Percentiles rank a stretch among this genome's conserved stretches.
Conservation (phyloP, 1,140 invertebrate species). For the Manduca sexta region DNA sequence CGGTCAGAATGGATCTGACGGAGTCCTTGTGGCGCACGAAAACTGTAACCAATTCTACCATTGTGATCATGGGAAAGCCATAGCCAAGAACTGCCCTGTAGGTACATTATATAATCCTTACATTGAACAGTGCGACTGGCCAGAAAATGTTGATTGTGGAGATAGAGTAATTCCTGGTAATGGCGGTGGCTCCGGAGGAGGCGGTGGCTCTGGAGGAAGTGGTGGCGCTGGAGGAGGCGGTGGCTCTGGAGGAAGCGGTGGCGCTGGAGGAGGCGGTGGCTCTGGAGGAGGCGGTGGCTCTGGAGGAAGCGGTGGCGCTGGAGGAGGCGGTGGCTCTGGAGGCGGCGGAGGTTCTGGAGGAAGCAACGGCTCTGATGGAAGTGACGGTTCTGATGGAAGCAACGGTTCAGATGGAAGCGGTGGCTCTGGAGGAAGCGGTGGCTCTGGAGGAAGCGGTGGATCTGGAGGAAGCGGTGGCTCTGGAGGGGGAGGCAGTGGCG, state of each 20-base stretch:
- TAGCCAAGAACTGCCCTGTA: slow-evolving; percentile 5
- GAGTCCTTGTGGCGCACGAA: slow-evolving; percentile 25
- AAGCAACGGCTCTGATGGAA: not conserved
- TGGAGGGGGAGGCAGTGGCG: too few relatives aligned
- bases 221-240: too few relatives aligned
- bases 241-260: too few relatives aligned
- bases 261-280: not conserved
- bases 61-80: slow-evolving; percentile 20
- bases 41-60: slow-evolving; percentile 36
- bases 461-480: slow-evolving; percentile 3
- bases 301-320: not conserved
- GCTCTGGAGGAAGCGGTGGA: not conserved
- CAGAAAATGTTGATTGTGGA: slow-evolving; percentile 65
- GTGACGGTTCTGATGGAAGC: slow-evolving; percentile 1
- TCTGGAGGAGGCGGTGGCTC: not conserved
- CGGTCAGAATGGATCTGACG: slow-evolving; percentile 15
- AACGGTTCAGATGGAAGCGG: too few relatives aligned
- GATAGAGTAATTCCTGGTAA: slow-evolving; percentile 6
- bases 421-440: too few relatives aligned
- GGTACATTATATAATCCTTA: slow-evolving; percentile 73
- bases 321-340: not conserved
- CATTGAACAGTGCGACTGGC: slow-evolving; percentile 74
- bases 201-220: too few relatives aligned
- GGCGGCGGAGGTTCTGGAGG: slow-evolving; percentile 3
- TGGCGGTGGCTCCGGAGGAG: too few relatives aligned